phyloP scores from a whole-genome alignment of 1,140 invertebrate species.

The Drosophila jambulina region DNA sequence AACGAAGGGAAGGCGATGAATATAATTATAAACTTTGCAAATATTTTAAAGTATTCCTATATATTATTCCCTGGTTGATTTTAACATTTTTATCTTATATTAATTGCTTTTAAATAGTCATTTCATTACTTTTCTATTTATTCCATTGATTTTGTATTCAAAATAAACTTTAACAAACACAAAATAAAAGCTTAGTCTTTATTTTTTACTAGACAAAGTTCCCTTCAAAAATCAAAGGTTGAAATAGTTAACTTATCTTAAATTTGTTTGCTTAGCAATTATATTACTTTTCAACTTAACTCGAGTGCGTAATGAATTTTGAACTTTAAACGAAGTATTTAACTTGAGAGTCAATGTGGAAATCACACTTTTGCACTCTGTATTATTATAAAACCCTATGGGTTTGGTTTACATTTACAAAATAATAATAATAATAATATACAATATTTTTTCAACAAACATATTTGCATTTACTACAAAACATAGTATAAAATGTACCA shows the following conservation, averaged over 20 bases:
- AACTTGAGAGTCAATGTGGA: conserved; percentile 4
- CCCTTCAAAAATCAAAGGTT: conserved; percentile 28
- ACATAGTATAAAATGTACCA: no score
- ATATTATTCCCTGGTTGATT: not conserved
- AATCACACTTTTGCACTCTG: conserved; percentile 14
- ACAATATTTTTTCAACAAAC: no score
- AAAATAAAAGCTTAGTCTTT: not conserved
- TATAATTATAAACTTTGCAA: not conserved
- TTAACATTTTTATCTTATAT: not conserved
- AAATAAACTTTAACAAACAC: not conserved
- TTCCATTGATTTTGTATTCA: not conserved
- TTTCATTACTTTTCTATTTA: not conserved
- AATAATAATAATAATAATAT: not conserved
- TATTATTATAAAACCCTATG: conserved; percentile 2
- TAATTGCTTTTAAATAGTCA: not conserved
- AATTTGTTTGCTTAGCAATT: conserved; percentile 39
- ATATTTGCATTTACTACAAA: no score
- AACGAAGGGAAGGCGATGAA: not conserved
- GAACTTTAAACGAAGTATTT: conserved; percentile 20
- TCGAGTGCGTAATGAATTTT: conserved; percentile 32
- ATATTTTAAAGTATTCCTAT: not conserved
- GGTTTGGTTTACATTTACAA: not conserved
- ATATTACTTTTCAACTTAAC: conserved; percentile 23
- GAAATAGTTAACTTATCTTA: conserved; percentile 14
- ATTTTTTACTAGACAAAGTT: not conserved